phyloP scores from a whole-genome alignment of 1,140 invertebrate genomes.

The Melipona quadrifasciata region DNA sequence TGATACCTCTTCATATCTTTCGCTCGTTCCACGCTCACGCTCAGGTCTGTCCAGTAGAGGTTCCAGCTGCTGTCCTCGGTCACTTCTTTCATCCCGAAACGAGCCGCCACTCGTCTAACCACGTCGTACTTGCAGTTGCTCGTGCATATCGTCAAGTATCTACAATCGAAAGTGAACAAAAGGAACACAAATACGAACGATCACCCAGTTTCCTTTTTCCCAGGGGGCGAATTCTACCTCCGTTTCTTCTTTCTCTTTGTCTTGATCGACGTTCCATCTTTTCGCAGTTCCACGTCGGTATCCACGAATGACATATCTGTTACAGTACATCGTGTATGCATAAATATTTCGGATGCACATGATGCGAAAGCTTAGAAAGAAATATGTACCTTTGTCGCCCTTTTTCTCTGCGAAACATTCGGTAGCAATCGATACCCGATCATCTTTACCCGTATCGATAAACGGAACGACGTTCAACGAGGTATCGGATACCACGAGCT shows the following conservation, averaged over 20 bases:
- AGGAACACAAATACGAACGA: not conserved
- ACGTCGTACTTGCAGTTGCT: conserved; percentile 89
- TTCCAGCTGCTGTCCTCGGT: conserved; percentile 92
- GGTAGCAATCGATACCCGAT: not conserved
- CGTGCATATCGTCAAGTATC: conserved; percentile 85
- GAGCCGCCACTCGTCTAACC: conserved; percentile 86
- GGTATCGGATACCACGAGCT: conserved; percentile 9
- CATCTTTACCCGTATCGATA: conserved; percentile 22
- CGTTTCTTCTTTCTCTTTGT: conserved; percentile 59
- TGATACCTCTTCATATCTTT: conserved; percentile 95
- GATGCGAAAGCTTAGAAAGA: not conserved
- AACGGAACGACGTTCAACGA: not conserved
- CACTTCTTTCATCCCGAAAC: conserved; percentile 91
- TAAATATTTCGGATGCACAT: not conserved
- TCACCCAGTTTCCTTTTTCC: no score
- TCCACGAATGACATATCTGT: conserved; percentile 15
- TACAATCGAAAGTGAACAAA: conserved; percentile 25
- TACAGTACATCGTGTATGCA: not conserved
- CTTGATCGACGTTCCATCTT: conserved; percentile 32
- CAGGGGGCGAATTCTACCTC: conserved; percentile 36
- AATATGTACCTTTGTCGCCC: conserved; percentile 39
- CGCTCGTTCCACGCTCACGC: conserved; percentile 90
- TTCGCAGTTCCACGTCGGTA: conserved; percentile 30
- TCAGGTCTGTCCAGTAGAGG: conserved; percentile 93
- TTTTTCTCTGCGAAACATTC: not conserved